Conservation (phyloP, 1,140 invertebrate genomes). For the Centruroides sculpturatus region DNA sequence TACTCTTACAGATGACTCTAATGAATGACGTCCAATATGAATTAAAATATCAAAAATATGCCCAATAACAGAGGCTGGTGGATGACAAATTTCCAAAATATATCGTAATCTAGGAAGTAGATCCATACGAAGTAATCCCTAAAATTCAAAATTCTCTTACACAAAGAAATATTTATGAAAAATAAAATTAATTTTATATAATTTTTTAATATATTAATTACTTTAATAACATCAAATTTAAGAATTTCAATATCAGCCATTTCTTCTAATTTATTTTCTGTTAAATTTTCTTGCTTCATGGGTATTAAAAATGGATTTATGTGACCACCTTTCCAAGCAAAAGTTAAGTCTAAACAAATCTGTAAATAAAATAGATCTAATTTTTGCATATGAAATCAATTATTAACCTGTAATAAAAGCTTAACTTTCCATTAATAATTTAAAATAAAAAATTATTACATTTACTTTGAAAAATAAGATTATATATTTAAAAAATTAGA, state of each 20-base stretch:
- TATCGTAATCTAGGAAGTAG: slow-evolving; percentile 49
- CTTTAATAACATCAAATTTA: slow-evolving; percentile 34
- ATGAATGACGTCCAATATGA: slow-evolving; percentile 29
- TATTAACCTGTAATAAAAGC: no score
- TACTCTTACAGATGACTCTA: slow-evolving; percentile 26
- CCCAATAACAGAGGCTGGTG: slow-evolving; percentile 24
- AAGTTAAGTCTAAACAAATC: slow-evolving; percentile 44
- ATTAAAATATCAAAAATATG: slow-evolving; percentile 30
- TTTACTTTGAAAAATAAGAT: no score
- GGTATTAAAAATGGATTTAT: slow-evolving; percentile 43
- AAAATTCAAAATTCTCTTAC: slow-evolving; percentile 28
- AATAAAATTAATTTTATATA: not conserved
- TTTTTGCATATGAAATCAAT: not conserved
- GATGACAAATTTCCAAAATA: slow-evolving; percentile 24
- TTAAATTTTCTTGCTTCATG: slow-evolving; percentile 25
- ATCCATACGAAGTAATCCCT: slow-evolving; percentile 56
- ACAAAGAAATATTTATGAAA: slow-evolving; percentile 37
- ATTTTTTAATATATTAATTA: slow-evolving; percentile 10
- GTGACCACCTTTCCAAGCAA: slow-evolving; percentile 45
- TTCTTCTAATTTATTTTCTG: slow-evolving; percentile 35
- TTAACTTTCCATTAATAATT: no score
- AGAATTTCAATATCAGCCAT: slow-evolving; percentile 70
- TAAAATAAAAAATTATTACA: no score
- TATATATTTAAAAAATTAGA: no score
- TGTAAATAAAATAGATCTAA: slow-evolving; percentile 11